Conservation (phyloP, 2,113 vertebrate species). For the Acinonyx jubatus region DNA sequence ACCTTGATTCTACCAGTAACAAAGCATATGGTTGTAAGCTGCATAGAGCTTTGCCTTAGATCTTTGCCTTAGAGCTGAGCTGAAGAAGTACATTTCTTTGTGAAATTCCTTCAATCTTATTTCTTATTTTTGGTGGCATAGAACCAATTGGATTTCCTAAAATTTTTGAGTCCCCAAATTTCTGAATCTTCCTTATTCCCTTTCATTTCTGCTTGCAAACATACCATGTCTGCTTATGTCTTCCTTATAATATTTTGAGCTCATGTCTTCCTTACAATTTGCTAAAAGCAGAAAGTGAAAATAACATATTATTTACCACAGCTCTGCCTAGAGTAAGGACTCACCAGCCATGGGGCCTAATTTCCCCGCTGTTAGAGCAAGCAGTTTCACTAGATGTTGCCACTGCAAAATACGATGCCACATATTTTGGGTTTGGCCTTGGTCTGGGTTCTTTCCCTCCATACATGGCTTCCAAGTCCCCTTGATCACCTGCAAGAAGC, state of each 20-base stretch:
- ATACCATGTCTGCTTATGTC: not conserved
- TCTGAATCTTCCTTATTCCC: not conserved
- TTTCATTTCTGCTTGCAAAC: not conserved
- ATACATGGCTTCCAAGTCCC: not conserved
- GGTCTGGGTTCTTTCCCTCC: not conserved
- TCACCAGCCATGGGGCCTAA: fast-evolving
- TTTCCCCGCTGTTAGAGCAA: not conserved
- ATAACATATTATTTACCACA: not conserved
- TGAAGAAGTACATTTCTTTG: not conserved
- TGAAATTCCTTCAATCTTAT: not conserved
- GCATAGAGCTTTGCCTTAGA: not conserved
- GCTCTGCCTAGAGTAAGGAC: not conserved
- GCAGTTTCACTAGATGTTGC: not conserved
- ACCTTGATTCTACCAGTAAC: not conserved
- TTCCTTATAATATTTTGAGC: not conserved
- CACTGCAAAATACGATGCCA: not conserved
- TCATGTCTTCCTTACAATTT: not conserved
- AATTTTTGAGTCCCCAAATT: not conserved
- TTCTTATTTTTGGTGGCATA: not conserved
- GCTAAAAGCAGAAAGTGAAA: not conserved
- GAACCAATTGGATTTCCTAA: not conserved
- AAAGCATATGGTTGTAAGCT: not conserved
- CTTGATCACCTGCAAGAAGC: not conserved
- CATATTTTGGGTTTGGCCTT: not conserved
- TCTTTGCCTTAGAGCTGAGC: not conserved